Base-by-base conservation (phyloP, 37 sponge, comb jelly and placozoan genomes). In the Mnemiopsis leidyi region DNA sequence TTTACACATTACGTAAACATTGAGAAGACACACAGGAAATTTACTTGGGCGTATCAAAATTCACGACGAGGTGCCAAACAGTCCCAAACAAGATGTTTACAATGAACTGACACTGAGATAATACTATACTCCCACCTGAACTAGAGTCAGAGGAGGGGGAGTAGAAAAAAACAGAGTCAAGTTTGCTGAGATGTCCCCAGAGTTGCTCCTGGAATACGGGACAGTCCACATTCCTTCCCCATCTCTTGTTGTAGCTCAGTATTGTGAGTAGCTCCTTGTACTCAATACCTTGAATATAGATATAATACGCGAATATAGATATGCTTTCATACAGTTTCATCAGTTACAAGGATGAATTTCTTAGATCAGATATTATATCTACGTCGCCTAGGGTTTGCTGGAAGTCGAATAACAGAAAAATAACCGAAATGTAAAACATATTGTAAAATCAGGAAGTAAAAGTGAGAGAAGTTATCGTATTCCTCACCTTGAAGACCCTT, bases 171-270 rank as follows among this genome's bases (percentile, higher is more conserved):
- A 85, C 29, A 40, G 61, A 33, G 21, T 85, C 48, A 28, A 1
- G 90, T 13, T 35, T 39, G 25, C 21, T 23, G 0, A 85, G 2
- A 28, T 40, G 61, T 3, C 25, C 23, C 90, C 90, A 85, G 25
- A 85, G 90, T 85, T 85, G 38, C n/a, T 85, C 90, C 30, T 25
- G 23, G 61, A 85, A 85, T 3, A 85, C 39, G 39, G 90, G 90
- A 25, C 90, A 85, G 13, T 38, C n/a, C 0, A 85, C 90, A 21
- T 85, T 85, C 13, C 40, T n/a, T 0, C 90, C 90, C 90, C 90
- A 85, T 23, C 40, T 33, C n/a, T 25, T 28, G 1, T 16, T 39
- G 29, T 40, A 85, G 23, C 61, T 85, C 7, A 85, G 90, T 0
- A 40, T 38, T 37, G n/a, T 61, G 29, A 85, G 90, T 20, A 85